Conservation (phyloP, 1,140 invertebrate species). For the Lepidurus arcticus region DNA sequence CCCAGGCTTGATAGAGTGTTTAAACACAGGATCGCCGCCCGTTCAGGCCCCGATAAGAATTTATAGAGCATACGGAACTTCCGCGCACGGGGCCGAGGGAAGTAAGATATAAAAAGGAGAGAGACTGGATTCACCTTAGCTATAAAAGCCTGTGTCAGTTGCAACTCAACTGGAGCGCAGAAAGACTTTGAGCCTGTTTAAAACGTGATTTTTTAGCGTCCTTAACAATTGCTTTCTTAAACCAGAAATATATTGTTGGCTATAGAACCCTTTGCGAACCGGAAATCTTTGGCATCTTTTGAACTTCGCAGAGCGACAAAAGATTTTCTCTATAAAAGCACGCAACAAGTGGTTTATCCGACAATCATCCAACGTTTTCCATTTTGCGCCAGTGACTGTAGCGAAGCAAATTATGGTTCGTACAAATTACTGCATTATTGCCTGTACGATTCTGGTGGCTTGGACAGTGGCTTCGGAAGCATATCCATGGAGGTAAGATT, state of each 20-base stretch:
- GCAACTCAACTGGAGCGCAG: neutral
- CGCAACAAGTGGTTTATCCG: neutral
- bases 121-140: slow-evolving; percentile 13
- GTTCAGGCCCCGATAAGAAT: neutral
- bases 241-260: too few species aligned
- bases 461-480: neutral
- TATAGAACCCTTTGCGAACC: too few species aligned
- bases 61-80: slow-evolving; percentile 15
- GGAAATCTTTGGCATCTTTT: too few species aligned
- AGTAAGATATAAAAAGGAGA: slow-evolving; percentile 3
- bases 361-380: neutral
- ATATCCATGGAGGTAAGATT: slow-evolving; percentile 2
- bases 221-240: too few species aligned
- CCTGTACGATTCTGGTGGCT: neutral
- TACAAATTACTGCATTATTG: slow-evolving; percentile 3
- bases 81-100: neutral
- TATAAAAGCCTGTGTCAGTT: neutral
- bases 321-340: neutral
- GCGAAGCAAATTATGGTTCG: neutral
- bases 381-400: neutral
- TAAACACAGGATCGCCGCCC: slow-evolving; percentile 6
- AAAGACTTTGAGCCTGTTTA: neutral
- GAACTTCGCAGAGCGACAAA: too few species aligned
- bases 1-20: slow-evolving; percentile 7
- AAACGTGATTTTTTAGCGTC: too few species aligned